Evolutionary conservation across 64 coral and sea anemone species (phyloP).

Genomic region (Dendronephthya gigantea): DNA sequence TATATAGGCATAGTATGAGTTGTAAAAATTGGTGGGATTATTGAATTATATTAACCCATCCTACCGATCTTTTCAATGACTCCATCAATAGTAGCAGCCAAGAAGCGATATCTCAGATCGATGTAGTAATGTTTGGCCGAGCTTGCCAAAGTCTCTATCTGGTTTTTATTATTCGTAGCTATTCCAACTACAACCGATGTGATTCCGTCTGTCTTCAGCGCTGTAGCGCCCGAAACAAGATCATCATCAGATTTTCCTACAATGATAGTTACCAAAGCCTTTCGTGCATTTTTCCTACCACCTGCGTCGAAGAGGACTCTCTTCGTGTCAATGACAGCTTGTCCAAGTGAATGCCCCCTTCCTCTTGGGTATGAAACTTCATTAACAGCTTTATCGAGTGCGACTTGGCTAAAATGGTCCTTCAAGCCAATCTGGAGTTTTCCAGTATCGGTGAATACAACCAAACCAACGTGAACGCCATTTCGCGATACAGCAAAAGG

Average conservation of each 20-base stretch:
- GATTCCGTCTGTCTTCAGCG: not conserved
- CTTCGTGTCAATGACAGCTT: not conserved
- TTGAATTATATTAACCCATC: not conserved
- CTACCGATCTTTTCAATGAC: not conserved
- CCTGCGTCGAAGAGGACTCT: not conserved
- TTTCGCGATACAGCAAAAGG: not conserved
- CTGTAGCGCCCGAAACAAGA: not conserved
- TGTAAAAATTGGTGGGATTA: too few relatives aligned
- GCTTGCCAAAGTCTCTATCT: not conserved
- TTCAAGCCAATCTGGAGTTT: conserved; percentile 10
- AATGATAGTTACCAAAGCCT: not conserved
- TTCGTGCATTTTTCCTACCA: not conserved
- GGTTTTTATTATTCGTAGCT: not conserved
- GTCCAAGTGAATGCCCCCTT: not conserved
- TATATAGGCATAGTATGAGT: too few relatives aligned
- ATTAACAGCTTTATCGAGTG: not conserved
- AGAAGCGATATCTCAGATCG: not conserved
- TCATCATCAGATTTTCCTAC: not conserved
- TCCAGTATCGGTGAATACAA: not conserved
- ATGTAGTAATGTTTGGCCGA: not conserved
- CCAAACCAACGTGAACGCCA: not conserved
- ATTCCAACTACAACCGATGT: not conserved
- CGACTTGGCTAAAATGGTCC: not conserved
- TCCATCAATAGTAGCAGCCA: not conserved
- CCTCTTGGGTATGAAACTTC: not conserved